Evolutionary conservation across 35 echinoderm and acorn worm genomes (phyloP).

Genomic region (Nesometra sesokonis): DNA sequence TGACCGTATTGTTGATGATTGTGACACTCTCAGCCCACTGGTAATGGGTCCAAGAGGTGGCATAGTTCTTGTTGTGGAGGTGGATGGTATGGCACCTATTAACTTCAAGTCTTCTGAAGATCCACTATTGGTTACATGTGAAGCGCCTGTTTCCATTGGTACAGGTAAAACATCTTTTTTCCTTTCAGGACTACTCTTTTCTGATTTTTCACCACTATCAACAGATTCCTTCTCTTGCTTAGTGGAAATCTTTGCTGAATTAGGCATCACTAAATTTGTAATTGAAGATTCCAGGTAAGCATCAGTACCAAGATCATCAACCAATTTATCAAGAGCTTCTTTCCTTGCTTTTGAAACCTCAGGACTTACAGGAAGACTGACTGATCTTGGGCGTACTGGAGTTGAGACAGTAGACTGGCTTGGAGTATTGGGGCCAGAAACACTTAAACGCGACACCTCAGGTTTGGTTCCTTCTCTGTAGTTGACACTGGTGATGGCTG

Average conservation of each 20-base stretch:
- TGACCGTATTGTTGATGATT: not conserved
- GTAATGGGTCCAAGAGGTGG: not conserved
- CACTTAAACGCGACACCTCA: conserved; percentile 18
- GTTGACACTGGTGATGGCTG: conserved; percentile 84
- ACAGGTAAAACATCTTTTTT: not conserved
- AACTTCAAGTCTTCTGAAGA: not conserved
- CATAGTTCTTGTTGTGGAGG: not conserved
- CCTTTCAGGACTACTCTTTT: not conserved
- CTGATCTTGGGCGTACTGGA: not conserved
- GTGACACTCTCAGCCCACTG: not conserved
- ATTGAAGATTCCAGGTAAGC: not conserved
- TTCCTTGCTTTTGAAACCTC: not conserved
- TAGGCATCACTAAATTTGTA: not conserved
- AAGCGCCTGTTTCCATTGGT: not conserved
- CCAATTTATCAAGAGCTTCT: not conserved
- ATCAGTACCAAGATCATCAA: not conserved
- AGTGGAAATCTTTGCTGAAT: not conserved
- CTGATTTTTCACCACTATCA: not conserved
- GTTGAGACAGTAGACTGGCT: not conserved
- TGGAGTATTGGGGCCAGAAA: not conserved
- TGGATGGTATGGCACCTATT: not conserved
- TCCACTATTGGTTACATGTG: not conserved
- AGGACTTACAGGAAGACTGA: not conserved
- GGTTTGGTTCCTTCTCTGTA: conserved; percentile 86
- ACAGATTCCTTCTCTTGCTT: not conserved